These are phyloP conservation scores for Aegotheles bennettii DNA, from an alignment of 2,113 vertebrate species.

Conservation along the genomic window DNA sequence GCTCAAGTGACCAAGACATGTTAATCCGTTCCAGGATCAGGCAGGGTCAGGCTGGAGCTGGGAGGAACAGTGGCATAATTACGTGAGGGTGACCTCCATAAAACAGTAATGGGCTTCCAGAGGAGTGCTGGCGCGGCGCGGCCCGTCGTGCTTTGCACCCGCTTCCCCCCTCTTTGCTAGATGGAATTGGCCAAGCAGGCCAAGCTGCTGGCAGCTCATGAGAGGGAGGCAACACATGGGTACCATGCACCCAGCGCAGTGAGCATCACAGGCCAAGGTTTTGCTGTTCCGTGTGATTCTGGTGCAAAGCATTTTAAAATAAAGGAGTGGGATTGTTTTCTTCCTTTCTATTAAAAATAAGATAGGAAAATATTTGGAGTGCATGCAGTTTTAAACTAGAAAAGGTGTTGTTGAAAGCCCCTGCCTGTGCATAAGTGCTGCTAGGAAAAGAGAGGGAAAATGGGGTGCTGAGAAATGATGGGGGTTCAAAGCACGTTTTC, in stretches of 20 bases:
- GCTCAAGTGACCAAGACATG: constrained; percentile 24
- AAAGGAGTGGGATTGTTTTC: accelerated
- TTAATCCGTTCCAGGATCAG: constrained; percentile 21
- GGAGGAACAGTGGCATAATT: constrained; percentile 29
- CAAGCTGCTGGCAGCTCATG: too few species aligned
- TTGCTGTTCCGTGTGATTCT: accelerated
- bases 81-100: constrained; percentile 62
- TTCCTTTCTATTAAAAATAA: background rate
- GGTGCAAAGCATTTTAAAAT: accelerated
- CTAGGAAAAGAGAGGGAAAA: background rate
- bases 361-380: background rate
- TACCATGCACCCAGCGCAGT: accelerated
- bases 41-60: constrained; percentile 43
- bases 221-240: background rate
- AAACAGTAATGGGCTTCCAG: constrained; percentile 21
- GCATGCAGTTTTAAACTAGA: accelerated
- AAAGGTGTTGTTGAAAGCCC: background rate
- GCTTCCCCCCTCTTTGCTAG: accelerated
- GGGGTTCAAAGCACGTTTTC: accelerated
- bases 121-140: background rate
- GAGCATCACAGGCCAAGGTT: accelerated
- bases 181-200: accelerated
- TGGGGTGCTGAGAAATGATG: background rate
- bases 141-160: background rate
- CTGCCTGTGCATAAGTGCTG: accelerated